Conservation (phyloP, 2,113 vertebrate species). For the Festucalex cinctus region DNA sequence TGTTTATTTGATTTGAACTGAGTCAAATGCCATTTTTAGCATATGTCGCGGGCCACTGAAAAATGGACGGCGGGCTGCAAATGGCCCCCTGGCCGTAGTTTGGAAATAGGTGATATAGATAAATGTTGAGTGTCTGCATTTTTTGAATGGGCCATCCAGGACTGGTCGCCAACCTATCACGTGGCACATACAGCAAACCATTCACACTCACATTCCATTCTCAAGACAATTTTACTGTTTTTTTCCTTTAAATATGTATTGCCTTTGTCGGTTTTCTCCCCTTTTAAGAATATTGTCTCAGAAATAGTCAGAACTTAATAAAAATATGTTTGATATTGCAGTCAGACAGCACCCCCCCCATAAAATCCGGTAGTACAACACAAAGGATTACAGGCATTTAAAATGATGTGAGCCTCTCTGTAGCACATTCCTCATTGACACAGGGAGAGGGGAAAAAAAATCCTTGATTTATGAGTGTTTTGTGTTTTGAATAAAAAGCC, state of each 20-base stretch:
- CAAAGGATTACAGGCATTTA: constrained; percentile 20
- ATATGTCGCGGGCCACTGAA: too few relatives aligned
- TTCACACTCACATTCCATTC: neutral
- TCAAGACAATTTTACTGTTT: too few relatives aligned
- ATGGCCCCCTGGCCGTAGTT: too few relatives aligned
- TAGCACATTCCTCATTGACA: constrained; percentile 16
- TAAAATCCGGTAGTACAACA: constrained; percentile 8
- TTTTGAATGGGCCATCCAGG: neutral
- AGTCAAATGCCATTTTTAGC: too few relatives aligned
- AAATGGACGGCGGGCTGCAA: too few relatives aligned
- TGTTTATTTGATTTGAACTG: too few relatives aligned
- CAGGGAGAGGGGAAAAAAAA: neutral
- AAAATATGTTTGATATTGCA: neutral
- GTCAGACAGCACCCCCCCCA: neutral
- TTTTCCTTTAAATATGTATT: too few relatives aligned
- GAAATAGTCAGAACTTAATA: neutral
- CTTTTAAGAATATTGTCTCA: neutral
- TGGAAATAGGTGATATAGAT: too few relatives aligned
- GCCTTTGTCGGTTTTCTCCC: neutral
- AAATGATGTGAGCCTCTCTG: constrained; percentile 16
- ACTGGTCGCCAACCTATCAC: neutral
- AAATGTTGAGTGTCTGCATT: neutral
- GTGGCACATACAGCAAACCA: neutral
- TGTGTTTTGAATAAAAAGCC: constrained; percentile 10
- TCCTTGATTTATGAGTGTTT: constrained; percentile 1